Conservation (phyloP, 1,140 invertebrate species). For the Bombus ignitus region DNA sequence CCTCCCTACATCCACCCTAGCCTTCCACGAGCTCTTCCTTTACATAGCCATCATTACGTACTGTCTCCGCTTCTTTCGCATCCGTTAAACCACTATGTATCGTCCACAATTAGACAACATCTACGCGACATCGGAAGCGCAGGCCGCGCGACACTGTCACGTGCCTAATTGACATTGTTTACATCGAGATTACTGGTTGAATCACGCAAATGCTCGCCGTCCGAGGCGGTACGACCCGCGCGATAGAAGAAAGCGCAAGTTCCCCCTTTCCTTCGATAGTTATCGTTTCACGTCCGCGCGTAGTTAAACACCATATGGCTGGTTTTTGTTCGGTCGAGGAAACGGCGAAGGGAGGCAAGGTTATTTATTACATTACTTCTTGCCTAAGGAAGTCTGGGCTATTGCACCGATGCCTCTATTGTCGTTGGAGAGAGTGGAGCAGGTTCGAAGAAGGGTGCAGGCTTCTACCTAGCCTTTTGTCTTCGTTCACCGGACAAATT, state of each 20-base stretch:
- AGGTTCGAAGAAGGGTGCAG: constrained; percentile 23
- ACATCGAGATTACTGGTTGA: neutral
- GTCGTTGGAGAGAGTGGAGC: constrained; percentile 33
- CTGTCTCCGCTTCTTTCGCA: too few species aligned
- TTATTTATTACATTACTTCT: constrained; percentile 69
- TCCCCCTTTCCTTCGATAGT: constrained; percentile 58
- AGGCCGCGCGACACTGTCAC: neutral
- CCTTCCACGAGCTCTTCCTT: neutral
- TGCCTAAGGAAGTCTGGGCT: constrained; percentile 66
- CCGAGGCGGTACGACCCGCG: neutral
- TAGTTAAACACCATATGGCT: constrained; percentile 68
- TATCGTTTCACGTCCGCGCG: constrained; percentile 62
- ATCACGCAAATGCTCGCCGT: neutral
- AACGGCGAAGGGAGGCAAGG: constrained; percentile 56
- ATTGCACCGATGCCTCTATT: constrained; percentile 64
- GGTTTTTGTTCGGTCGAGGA: constrained; percentile 60
- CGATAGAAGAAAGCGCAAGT: constrained; percentile 37
- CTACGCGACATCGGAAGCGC: neutral
- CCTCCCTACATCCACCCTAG: neutral
- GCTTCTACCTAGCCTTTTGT: constrained; percentile 13
- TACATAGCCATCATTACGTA: neutral
- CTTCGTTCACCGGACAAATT: neutral
- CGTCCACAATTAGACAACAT: neutral
- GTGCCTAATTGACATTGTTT: constrained; percentile 35
- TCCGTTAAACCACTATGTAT: neutral